Evolutionary conservation across 2,888 invertebrate genomes (phyloP).

Genomic region (Eupithecia subfuscata): DNA sequence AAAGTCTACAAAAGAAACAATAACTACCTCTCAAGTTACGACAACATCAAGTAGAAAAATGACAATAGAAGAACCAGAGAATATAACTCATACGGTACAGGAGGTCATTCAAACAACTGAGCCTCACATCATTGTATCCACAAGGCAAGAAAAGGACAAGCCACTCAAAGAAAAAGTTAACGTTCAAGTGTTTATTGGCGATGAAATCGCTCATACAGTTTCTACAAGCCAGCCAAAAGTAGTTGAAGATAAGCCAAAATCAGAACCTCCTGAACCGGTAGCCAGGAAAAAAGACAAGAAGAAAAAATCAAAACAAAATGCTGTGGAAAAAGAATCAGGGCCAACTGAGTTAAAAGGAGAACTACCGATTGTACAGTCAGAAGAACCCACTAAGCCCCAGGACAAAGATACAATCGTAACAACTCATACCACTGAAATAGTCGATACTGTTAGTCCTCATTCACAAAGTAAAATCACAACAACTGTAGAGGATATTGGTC

Average conservation of each 20-base stretch:
- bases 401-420: constrained; percentile 8
- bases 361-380: constrained; percentile 5
- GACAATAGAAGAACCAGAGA: constrained; percentile 29
- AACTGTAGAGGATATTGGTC: constrained; percentile 41
- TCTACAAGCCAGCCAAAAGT: constrained; percentile 20
- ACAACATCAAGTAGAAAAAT: constrained; percentile 30
- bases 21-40: constrained; percentile 36
- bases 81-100: constrained; percentile 43
- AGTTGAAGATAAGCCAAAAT: constrained; percentile 25
- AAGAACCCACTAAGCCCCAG: constrained; percentile 2
- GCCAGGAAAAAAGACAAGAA: constrained; percentile 10
- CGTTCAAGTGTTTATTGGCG: constrained; percentile 47
- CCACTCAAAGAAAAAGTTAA: constrained; percentile 40
- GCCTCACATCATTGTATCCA: constrained; percentile 38
- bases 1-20: constrained; percentile 32
- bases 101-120: constrained; percentile 43
- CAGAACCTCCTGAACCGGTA: constrained; percentile 16
- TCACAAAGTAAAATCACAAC: constrained; percentile 6
- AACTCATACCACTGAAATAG: constrained; percentile 15
- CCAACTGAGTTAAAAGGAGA: constrained; percentile 8
- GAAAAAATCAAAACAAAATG: constrained; percentile 19
- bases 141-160: constrained; percentile 22
- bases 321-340: constrained; percentile 8
- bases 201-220: constrained; percentile 50
- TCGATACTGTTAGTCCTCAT: constrained; percentile 5